phyloP scores from a whole-genome alignment of 2,113 vertebrate species.

The Talpa occidentalis region DNA sequence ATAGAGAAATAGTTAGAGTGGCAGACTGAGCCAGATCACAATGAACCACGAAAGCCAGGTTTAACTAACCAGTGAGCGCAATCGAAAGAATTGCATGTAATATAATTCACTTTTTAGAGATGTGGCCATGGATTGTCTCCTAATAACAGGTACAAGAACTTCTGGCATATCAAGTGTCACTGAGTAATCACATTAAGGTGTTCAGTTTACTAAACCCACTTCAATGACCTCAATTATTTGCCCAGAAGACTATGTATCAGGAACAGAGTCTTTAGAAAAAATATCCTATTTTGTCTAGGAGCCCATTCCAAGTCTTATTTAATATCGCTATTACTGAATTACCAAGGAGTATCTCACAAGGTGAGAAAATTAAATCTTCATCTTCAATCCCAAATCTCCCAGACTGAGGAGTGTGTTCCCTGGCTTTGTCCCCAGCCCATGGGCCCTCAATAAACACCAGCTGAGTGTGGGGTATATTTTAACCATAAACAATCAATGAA shows the following conservation, averaged over 20 bases:
- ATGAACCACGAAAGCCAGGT: neutral
- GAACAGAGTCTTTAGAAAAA: neutral
- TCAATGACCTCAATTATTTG: neutral
- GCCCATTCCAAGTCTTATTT: constrained; percentile 10
- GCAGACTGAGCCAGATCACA: neutral
- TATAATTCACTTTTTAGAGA: neutral
- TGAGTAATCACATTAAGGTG: neutral
- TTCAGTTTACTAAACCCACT: neutral
- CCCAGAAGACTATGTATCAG: neutral
- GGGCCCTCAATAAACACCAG: neutral
- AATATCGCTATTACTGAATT: neutral
- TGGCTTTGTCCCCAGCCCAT: neutral
- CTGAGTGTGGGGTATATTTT: neutral
- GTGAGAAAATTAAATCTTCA: constrained; percentile 42
- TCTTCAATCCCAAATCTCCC: neutral
- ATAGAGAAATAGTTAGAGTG: neutral
- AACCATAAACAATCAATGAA: constrained; percentile 21
- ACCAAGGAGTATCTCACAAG: neutral
- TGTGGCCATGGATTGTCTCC: neutral
- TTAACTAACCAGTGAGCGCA: neutral
- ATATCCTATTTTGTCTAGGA: neutral
- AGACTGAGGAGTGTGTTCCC: neutral
- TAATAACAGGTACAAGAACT: constrained; percentile 14
- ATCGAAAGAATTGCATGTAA: neutral
- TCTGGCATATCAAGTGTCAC: neutral